These are phyloP conservation scores for Nymphalis polychloros DNA, from an alignment of 2,888 invertebrate genomes.

Conservation along the genomic window DNA sequence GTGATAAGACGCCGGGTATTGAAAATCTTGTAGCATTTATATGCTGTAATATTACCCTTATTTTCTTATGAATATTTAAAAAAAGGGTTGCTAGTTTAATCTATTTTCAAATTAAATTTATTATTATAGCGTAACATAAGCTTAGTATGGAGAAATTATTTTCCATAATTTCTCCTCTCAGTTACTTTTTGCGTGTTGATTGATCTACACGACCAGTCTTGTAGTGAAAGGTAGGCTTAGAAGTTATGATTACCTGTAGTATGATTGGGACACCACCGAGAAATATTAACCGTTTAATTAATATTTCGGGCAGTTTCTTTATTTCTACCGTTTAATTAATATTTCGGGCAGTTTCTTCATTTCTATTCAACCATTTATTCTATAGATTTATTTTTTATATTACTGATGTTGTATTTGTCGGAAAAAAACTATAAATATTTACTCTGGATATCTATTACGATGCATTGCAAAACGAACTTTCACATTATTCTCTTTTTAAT, in stretches of 20 bases:
- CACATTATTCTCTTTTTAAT: background rate
- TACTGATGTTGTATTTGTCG: background rate
- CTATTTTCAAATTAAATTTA: no score
- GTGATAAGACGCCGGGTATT: conserved; percentile 26
- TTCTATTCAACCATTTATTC: background rate
- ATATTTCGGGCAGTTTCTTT: background rate
- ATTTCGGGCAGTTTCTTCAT: background rate
- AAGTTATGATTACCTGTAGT: conserved; percentile 37
- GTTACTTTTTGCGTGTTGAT: conserved; percentile 60
- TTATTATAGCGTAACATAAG: no score
- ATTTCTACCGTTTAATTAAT: conserved; percentile 5
- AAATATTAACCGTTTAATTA: conserved; percentile 19
- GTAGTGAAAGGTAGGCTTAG: conserved; percentile 43
- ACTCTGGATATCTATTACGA: background rate
- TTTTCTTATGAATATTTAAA: background rate
- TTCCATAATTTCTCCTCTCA: conserved; percentile 41
- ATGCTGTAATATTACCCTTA: background rate
- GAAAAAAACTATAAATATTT: background rate
- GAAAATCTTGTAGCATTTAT: background rate
- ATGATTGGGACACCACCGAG: conserved; percentile 33
- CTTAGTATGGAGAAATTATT: conserved; percentile 46
- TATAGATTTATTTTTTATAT: background rate
- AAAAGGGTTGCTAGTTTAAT: conserved; percentile 38
- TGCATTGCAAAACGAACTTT: background rate
- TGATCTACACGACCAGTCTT: conserved; percentile 42